Conservation (phyloP, 2,113 vertebrate genomes). For the human (Homo sapiens) region DNA sequence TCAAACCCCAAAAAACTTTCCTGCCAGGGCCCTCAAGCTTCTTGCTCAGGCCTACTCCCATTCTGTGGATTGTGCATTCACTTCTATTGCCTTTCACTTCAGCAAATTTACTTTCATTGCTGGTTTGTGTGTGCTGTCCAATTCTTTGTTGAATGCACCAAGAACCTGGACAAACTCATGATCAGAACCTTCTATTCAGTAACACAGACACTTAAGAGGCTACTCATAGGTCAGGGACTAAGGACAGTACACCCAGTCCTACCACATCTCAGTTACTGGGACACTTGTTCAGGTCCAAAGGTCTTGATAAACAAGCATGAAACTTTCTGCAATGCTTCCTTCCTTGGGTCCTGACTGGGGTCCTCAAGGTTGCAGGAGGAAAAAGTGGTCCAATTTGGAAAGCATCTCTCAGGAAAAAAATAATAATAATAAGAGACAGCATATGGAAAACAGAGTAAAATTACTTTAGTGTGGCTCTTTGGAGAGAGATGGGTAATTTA, state of each 20-base stretch:
- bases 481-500: slow-evolving; percentile 66
- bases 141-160: too few relatives aligned
- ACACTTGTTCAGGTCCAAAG: not conserved
- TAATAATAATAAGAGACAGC: slow-evolving; percentile 46
- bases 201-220: not conserved
- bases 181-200: too few relatives aligned
- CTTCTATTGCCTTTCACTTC: too few relatives aligned
- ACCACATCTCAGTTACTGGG: not conserved
- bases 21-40: too few relatives aligned
- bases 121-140: too few relatives aligned
- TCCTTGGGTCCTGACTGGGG: not conserved
- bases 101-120: too few relatives aligned
- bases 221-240: not conserved
- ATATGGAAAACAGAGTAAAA: slow-evolving; percentile 75
- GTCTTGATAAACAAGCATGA: not conserved
- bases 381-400: slow-evolving; percentile 51
- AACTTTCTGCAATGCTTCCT: not conserved
- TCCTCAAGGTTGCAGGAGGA: slow-evolving; percentile 41
- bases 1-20: too few relatives aligned
- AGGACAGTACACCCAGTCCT: not conserved
- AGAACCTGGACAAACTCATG: too few relatives aligned
- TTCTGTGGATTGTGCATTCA: too few relatives aligned
- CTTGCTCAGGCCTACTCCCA: too few relatives aligned
- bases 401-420: slow-evolving; percentile 38
- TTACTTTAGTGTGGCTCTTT: slow-evolving; percentile 58